These are phyloP conservation scores for Macroteleia sp. DNA, from an alignment of 2,888 invertebrate species.

Conservation along the genomic window DNA sequence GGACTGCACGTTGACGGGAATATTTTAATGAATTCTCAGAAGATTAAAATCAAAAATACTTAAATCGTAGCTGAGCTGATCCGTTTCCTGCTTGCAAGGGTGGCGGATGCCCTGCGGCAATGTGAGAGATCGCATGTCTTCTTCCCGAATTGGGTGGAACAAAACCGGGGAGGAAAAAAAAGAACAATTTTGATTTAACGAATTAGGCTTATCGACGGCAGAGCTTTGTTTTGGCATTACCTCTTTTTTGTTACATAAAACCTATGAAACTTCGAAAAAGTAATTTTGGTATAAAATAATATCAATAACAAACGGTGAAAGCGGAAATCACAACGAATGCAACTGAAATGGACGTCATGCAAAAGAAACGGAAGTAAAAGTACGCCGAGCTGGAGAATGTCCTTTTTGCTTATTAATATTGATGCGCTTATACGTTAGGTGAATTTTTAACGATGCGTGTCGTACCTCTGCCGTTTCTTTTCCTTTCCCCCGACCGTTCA, in stretches of 20 bases:
- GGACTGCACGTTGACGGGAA: conserved; percentile 73
- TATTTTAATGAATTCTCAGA: conserved; percentile 80
- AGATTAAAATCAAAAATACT: conserved; percentile 61
- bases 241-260: conserved; percentile 9
- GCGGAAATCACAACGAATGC: conserved; percentile 56
- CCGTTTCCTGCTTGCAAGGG: conserved; percentile 61
- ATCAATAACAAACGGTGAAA: conserved; percentile 54
- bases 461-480: conserved; percentile 37
- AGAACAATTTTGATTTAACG: conserved; percentile 8
- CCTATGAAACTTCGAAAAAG: not conserved
- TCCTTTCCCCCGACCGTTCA: conserved; percentile 39
- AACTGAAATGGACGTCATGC: conserved; percentile 43
- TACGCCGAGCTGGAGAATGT: conserved; percentile 54
- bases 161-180: not conserved
- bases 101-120: conserved; percentile 38
- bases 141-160: conserved; percentile 17
- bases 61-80: conserved; percentile 38
- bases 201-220: conserved; percentile 5
- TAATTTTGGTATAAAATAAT: conserved; percentile 22
- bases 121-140: conserved; percentile 7
- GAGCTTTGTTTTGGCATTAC: too few species aligned
- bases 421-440: conserved; percentile 54
- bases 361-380: conserved; percentile 64
- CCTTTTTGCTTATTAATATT: conserved; percentile 65
- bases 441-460: conserved; percentile 62